Evolutionary conservation across 2,797 vertebrate species (phyloP), one percentile per base, ranked within the genome.

Genomic region (Silurus aristotelis): DNA sequence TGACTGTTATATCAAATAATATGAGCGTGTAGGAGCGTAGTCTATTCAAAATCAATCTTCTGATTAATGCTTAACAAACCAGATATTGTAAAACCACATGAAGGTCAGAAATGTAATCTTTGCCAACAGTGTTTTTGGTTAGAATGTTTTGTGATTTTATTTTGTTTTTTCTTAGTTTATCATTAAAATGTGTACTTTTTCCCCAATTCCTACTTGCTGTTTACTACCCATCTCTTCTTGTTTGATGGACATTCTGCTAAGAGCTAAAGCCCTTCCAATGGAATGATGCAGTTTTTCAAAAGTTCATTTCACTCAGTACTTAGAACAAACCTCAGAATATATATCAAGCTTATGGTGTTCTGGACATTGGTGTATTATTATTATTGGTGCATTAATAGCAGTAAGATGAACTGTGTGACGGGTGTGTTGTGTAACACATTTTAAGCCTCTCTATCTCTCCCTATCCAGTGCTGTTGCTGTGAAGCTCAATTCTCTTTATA

Each of bases 401-500:
- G 9, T 60, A 22, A 38, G 52, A 9, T 77, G 25, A 60, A 38
- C 27, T 6, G 9, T 38, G 75, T 38, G 75, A 77, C 1, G 2
- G n/a, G 15, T 56, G 56, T 43, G 75, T 43, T 61, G 31, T 43
- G 27, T 43, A 43, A 38, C 78, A 60, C 25, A 31, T 76, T 43
- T 48, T 70, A 38, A 43, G 67, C 64, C 48, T 55, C 72, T 75
- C 48, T 31, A 46, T 55, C 48, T 25, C 48, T 75, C 70, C 46
- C 48, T 60, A 86, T 86, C 84, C 6, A 60, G 10, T 15, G 17
- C 13, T 75, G 82, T 75, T 80, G 70, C 68, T 19, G 31, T 80
- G 76, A 38, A 76, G 15, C 73, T 5, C 55, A 31, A 20, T 58
- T 13, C 55, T 77, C 75, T 77, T 77, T 58, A 38, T 77, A 77